Conservation (phyloP, 2,797 vertebrate genomes). For the Etheostoma perlongum region DNA sequence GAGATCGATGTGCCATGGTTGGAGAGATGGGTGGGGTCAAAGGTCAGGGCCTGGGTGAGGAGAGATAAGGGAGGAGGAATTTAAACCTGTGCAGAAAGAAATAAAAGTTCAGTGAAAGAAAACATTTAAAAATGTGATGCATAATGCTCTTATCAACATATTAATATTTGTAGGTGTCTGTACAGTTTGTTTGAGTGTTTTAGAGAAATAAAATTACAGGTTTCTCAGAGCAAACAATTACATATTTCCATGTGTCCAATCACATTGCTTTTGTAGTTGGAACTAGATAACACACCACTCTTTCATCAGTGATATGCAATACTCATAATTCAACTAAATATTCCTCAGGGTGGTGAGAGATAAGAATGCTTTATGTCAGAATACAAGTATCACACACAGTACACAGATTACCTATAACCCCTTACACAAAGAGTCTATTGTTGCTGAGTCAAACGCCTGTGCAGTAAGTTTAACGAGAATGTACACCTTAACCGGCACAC, state of each 20-base stretch:
- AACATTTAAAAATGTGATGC: not conserved
- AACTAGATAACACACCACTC: constrained; percentile 19
- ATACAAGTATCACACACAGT: not conserved
- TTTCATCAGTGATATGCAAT: constrained; percentile 15
- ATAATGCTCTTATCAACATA: not conserved
- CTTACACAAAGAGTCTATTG: constrained; percentile 56
- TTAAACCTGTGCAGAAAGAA: constrained; percentile 53
- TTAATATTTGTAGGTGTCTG: not conserved
- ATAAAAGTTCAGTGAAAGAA: constrained; percentile 14
- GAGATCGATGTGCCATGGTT: constrained; percentile 94
- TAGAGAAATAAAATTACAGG: not conserved
- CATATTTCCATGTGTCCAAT: constrained; percentile 7
- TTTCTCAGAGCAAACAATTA: not conserved
- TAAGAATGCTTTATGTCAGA: constrained; percentile 28
- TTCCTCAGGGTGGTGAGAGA: constrained; percentile 22
- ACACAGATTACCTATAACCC: constrained; percentile 30
- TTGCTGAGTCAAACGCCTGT: constrained; percentile 30
- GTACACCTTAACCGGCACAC: constrained; percentile 31
- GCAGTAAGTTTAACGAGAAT: constrained; percentile 21
- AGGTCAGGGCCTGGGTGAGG: constrained; percentile 44
- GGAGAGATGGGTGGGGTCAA: constrained; percentile 24
- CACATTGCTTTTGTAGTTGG: constrained; percentile 7
- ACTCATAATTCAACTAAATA: constrained; percentile 25
- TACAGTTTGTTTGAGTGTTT: not conserved
- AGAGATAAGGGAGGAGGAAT: constrained; percentile 51